Evolutionary conservation across 2,888 invertebrate species (phyloP).

Genomic region (Plutella xylostella): DNA sequence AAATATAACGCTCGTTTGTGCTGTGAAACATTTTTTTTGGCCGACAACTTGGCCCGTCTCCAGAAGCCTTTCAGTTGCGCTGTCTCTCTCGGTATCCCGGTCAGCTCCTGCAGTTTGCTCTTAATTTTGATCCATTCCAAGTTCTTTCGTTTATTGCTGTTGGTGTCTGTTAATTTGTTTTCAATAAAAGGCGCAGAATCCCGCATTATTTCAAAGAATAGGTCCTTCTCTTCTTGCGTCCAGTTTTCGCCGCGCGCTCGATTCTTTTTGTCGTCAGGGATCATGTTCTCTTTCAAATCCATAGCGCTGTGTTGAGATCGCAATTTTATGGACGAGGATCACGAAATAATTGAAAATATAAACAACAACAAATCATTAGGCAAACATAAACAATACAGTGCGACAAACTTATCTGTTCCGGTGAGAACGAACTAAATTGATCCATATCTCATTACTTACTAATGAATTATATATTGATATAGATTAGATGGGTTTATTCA

Average conservation of each 20-base stretch:
- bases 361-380: not conserved
- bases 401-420: too few relatives aligned
- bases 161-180: slow-evolving; percentile 4
- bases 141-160: slow-evolving; percentile 6
- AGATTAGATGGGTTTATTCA: too few relatives aligned
- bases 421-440: too few relatives aligned
- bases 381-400: too few relatives aligned
- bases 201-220: slow-evolving; percentile 3
- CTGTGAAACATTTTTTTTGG: slow-evolving; percentile 5
- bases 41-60: slow-evolving; percentile 6
- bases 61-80: slow-evolving; percentile 8
- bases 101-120: not conserved
- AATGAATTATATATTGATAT: too few relatives aligned
- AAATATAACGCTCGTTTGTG: not conserved
- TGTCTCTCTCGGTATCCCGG: slow-evolving; percentile 1
- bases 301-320: not conserved
- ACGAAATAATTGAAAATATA: not conserved
- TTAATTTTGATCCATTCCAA: slow-evolving; percentile 7
- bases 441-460: too few relatives aligned
- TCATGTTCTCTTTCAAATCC: not conserved
- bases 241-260: slow-evolving; percentile 1
- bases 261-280: not conserved
- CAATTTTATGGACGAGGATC: not conserved
- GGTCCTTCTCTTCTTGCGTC: slow-evolving; percentile 6
- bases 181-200: slow-evolving; percentile 3